These are phyloP conservation scores for Panzeria rudis DNA, from an alignment of 2,888 invertebrate genomes.

Conservation along the genomic window DNA sequence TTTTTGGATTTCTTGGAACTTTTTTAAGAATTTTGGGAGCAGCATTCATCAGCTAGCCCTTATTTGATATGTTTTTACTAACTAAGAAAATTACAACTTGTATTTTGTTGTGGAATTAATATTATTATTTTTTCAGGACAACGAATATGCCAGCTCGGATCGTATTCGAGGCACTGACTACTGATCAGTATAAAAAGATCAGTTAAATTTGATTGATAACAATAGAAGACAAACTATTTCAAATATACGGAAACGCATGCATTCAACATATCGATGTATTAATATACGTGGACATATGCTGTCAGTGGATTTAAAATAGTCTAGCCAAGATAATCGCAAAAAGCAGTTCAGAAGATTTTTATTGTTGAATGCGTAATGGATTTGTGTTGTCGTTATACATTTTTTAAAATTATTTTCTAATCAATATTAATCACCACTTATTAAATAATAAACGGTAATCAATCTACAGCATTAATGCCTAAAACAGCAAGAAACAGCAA, in stretches of 20 bases:
- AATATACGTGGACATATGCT: constrained; percentile 36
- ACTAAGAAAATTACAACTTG: not conserved
- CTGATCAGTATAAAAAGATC: constrained; percentile 73
- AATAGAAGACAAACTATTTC: constrained; percentile 59
- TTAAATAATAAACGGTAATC: constrained; percentile 56
- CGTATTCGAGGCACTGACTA: constrained; percentile 79
- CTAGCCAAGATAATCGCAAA: constrained; percentile 20
- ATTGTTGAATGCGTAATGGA: constrained; percentile 49
- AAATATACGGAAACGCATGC: constrained; percentile 44
- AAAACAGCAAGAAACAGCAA: constrained; percentile 54
- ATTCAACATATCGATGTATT: constrained; percentile 57
- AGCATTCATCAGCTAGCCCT: too few species aligned
- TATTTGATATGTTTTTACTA: too few species aligned
- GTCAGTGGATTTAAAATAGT: constrained; percentile 15
- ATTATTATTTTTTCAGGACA: constrained; percentile 75
- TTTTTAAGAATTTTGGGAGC: too few species aligned
- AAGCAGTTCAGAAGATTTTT: constrained; percentile 48
- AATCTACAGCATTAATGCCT: constrained; percentile 62
- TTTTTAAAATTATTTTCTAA: constrained; percentile 60
- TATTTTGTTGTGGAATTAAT: not conserved
- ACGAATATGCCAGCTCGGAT: constrained; percentile 76
- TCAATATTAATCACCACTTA: constrained; percentile 58
- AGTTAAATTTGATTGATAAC: constrained; percentile 57
- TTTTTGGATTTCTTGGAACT: too few species aligned
- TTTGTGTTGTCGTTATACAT: constrained; percentile 54